Percentiles rank a stretch among this genome's conserved stretches.
Conservation (phyloP, 2,113 vertebrate species). For the Seriola dumerili region DNA sequence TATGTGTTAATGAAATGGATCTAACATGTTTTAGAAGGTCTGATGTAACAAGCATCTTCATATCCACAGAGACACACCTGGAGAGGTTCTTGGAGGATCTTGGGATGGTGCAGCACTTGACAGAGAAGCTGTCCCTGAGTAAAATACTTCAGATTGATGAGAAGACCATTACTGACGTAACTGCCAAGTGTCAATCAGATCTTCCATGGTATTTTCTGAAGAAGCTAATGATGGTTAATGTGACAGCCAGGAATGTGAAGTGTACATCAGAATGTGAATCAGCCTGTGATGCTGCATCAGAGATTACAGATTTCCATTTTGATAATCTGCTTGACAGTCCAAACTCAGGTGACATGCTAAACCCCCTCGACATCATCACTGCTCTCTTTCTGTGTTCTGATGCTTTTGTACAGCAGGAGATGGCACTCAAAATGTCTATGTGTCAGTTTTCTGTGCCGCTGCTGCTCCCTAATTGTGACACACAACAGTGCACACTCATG, state of each 20-base stretch:
- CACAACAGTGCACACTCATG: conserved; percentile 77
- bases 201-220: conserved; percentile 75
- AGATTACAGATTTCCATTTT: not conserved
- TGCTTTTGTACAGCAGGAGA: conserved; percentile 80
- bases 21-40: no score
- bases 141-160: no score
- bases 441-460: conserved; percentile 88
- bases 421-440: conserved; percentile 84
- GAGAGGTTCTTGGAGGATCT: no score
- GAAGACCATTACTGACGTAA: no score
- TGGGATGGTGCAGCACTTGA: no score
- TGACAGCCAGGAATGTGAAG: conserved; percentile 68
- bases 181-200: conserved; percentile 44
- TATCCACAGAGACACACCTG: no score
- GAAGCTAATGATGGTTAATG: conserved; percentile 79
- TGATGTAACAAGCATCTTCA: no score
- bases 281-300: not conserved
- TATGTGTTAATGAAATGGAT: no score
- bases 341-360: conserved; percentile 21
- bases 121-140: no score
- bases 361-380: conserved; percentile 85
- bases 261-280: not conserved
- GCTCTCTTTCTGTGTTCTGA: conserved; percentile 85
- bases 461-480: conserved; percentile 81
- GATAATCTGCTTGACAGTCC: not conserved